Percentiles rank a stretch among this genome's conserved stretches.
Conservation (phyloP, 92 coral and sea anemone genomes). For the Galaxea fascicularis region DNA sequence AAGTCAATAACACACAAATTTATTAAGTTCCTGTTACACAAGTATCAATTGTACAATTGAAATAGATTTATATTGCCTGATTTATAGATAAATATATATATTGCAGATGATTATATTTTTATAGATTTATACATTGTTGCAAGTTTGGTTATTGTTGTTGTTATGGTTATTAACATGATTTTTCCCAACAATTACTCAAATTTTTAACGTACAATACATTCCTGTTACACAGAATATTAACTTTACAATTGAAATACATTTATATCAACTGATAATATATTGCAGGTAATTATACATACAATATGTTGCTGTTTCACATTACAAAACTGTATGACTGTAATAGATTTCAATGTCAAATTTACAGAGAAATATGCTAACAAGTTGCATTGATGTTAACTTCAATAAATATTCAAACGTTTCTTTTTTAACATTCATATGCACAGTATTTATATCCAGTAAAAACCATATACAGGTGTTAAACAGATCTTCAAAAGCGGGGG, state of each 20-base stretch:
- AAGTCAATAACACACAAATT: conserved; percentile 38
- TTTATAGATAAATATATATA: neutral
- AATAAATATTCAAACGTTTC: conserved; percentile 9
- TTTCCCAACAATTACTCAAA: conserved; percentile 8
- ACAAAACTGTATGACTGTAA: conserved; percentile 8
- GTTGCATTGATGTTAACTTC: neutral
- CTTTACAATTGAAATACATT: too few species aligned
- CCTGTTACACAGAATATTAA: too few species aligned
- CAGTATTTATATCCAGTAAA: too few species aligned
- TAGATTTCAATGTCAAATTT: neutral
- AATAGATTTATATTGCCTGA: conserved; percentile 9
- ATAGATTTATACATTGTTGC: too few species aligned
- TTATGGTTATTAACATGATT: neutral
- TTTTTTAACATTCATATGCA: conserved; percentile 7
- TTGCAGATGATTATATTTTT: too few species aligned
- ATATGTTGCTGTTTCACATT: conserved; percentile 32
- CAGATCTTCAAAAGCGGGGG: too few species aligned
- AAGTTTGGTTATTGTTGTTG: conserved; percentile 5
- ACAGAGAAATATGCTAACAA: conserved; percentile 8
- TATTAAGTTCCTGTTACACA: conserved; percentile 45
- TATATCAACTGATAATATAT: too few species aligned
- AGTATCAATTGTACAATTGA: conserved; percentile 26
- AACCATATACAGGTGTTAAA: too few species aligned
- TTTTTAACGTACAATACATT: too few species aligned
- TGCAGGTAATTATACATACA: too few species aligned